Percentiles rank a stretch among this genome's conserved stretches.
phyloP scores from a whole-genome alignment of 2,888 invertebrate species.

The Leptopterna dolabrata region DNA sequence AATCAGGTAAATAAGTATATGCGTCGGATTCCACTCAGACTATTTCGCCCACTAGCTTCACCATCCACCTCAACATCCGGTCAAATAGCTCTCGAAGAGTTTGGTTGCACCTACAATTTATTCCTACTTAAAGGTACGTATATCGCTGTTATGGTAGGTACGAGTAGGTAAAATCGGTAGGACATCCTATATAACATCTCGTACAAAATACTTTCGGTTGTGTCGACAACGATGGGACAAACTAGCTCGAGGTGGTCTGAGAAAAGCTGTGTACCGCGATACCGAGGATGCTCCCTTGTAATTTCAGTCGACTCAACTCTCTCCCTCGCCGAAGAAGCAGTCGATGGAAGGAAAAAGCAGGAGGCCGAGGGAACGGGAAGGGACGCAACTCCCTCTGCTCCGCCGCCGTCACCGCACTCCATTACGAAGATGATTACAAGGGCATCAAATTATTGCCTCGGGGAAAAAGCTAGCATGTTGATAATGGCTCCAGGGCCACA shows the following conservation, averaged over 20 bases:
- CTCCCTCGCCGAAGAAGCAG: not conserved
- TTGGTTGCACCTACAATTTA: too few species aligned
- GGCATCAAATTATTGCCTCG: slow-evolving; percentile 55
- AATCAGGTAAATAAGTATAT: too few species aligned
- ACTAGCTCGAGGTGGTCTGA: not conserved
- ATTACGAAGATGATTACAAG: slow-evolving; percentile 54
- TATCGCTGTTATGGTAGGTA: too few species aligned
- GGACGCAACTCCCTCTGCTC: not conserved
- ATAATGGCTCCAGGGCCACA: slow-evolving; percentile 52
- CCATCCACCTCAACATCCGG: too few species aligned
- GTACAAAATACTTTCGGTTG: too few species aligned
- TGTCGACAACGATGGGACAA: too few species aligned
- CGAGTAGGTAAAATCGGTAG: too few species aligned
- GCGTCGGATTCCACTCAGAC: too few species aligned
- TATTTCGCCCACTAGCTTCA: too few species aligned
- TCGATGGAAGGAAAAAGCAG: not conserved
- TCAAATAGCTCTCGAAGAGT: too few species aligned
- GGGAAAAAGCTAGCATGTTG: slow-evolving; percentile 55
- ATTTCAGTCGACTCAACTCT: not conserved
- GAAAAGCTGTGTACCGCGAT: not conserved
- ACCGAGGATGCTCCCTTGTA: not conserved
- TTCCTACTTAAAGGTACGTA: too few species aligned
- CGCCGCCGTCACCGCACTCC: slow-evolving; percentile 41
- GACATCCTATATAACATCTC: too few species aligned
- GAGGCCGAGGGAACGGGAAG: not conserved